phyloP scores from a whole-genome alignment of 53 echinoderm and acorn worm species.

The Pentamera pediparva region DNA sequence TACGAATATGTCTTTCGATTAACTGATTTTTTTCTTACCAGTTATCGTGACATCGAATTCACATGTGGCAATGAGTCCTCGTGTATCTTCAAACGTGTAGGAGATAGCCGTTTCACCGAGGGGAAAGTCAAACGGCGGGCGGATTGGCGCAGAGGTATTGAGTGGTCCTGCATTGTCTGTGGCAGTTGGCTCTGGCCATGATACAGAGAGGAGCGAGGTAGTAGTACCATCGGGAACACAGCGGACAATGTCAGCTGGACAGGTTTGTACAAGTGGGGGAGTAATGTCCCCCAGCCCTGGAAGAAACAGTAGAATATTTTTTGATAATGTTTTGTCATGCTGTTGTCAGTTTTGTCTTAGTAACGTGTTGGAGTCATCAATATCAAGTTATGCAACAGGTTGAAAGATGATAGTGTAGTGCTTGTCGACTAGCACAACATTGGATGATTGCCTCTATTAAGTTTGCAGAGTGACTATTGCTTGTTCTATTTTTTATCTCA shows the following conservation, averaged over 20 bases:
- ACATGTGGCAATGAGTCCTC: constrained; percentile 38
- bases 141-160: background rate
- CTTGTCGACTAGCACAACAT: no score
- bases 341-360: no score
- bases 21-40: no score
- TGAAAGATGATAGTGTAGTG: no score
- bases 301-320: no score
- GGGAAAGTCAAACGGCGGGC: constrained; percentile 31
- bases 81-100: constrained; percentile 54
- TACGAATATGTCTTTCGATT: no score
- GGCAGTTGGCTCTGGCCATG: constrained; percentile 51
- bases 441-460: no score
- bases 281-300: constrained; percentile 21
- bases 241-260: constrained; percentile 36
- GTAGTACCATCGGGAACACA: constrained; percentile 18
- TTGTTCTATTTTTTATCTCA: no score
- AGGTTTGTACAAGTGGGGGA: constrained; percentile 47
- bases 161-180: constrained; percentile 47
- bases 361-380: no score
- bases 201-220: constrained; percentile 7
- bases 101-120: constrained; percentile 43
- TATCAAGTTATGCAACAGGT: no score
- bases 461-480: no score
- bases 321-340: no score
- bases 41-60: constrained; percentile 50